Conservation (phyloP, 1,140 invertebrate species). For the Drosophila jambulina region DNA sequence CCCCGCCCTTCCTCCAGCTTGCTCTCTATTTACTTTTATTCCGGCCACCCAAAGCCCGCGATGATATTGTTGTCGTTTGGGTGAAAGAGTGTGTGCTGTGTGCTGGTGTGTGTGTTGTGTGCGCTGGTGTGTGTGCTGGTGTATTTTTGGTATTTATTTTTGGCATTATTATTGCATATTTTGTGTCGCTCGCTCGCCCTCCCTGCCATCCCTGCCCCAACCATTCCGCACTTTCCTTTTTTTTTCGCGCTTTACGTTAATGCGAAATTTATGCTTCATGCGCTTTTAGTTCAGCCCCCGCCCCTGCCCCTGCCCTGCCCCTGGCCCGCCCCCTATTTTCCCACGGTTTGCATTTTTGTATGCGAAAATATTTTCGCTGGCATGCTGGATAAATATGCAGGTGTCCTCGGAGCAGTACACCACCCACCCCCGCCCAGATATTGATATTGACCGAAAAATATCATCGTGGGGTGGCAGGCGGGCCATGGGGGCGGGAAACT, state of each 20-base stretch:
- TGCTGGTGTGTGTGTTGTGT: background rate
- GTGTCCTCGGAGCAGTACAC: background rate
- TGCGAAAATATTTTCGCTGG: conserved; percentile 50
- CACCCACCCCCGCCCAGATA: conserved; percentile 33
- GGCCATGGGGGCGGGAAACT: background rate
- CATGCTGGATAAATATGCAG: conserved; percentile 42
- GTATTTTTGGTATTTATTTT: conserved; percentile 59
- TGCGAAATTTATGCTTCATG: conserved; percentile 76
- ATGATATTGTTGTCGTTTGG: conserved; percentile 25
- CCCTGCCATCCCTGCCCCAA: background rate
- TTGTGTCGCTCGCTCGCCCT: conserved; percentile 38
- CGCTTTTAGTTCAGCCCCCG: conserved; percentile 51
- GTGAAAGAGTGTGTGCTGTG: background rate
- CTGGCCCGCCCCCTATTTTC: background rate
- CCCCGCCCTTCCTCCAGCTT: conserved; percentile 4
- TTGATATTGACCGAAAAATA: conserved; percentile 68
- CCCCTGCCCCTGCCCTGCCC: background rate
- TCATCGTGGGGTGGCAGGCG: conserved; percentile 6
- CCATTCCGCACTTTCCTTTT: conserved; percentile 1
- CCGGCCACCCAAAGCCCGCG: conserved; percentile 13
- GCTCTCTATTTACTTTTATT: conserved; percentile 42
- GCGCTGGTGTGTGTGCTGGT: conserved; percentile 5
- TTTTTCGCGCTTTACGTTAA: conserved; percentile 69
- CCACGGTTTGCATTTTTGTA: conserved; percentile 36
- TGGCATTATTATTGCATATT: conserved; percentile 62